These are phyloP conservation scores for Tautogolabrus adspersus DNA, from an alignment of 2,113 vertebrate species.

Conservation along the genomic window DNA sequence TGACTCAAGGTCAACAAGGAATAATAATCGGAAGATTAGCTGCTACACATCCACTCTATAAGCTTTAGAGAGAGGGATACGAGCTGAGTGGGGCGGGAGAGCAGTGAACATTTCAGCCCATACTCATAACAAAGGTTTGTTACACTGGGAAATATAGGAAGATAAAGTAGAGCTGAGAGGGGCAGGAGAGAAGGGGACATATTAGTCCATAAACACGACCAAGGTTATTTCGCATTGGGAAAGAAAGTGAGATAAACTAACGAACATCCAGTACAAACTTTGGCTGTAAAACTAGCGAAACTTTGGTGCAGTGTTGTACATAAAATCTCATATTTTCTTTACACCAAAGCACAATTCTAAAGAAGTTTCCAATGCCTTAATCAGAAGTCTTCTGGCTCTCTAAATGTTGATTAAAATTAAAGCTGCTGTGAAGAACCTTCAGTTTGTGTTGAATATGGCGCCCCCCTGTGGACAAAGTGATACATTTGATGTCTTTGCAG, in stretches of 20 bases:
- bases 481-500: too few species aligned
- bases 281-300: neutral
- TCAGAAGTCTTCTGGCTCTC: neutral
- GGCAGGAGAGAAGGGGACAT: too few species aligned
- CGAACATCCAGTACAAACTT: neutral
- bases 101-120: constrained; percentile 7
- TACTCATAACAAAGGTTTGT: neutral
- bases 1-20: constrained; percentile 64
- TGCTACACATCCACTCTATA: constrained; percentile 38
- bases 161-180: too few species aligned
- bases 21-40: constrained; percentile 66
- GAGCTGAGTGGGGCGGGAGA: constrained; percentile 18
- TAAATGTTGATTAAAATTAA: neutral
- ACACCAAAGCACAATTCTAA: too few species aligned
- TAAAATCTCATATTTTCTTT: too few species aligned
- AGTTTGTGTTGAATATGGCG: too few species aligned
- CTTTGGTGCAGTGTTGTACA: neutral
- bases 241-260: too few species aligned
- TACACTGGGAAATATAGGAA: neutral
- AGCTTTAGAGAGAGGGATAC: constrained; percentile 8
- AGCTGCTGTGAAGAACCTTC: too few species aligned
- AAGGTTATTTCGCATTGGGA: too few species aligned
- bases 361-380: neutral
- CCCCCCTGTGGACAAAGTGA: too few species aligned
- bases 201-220: too few species aligned